Evolutionary conservation across 2,113 vertebrate species (phyloP).

Genomic region (Otocyon megalotis): DNA sequence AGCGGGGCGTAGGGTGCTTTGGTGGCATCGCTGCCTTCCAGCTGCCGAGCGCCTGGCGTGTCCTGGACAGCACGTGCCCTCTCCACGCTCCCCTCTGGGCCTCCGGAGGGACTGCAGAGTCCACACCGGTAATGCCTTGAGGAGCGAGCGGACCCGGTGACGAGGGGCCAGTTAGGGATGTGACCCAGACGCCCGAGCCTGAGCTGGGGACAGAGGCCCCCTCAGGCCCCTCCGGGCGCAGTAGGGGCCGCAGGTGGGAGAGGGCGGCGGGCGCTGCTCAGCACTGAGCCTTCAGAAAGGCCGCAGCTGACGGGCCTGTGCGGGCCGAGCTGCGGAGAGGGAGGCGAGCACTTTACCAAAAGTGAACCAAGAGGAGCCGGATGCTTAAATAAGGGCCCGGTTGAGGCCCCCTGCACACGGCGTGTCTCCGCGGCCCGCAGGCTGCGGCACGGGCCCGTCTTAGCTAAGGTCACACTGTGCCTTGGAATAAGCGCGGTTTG

Average conservation of each 20-base stretch:
- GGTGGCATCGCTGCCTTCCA: too few species aligned
- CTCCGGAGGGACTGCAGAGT: too few species aligned
- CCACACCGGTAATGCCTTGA: too few species aligned
- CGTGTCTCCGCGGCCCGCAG: background rate
- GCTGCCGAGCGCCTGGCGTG: too few species aligned
- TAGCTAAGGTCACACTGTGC: background rate
- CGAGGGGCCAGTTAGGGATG: too few species aligned
- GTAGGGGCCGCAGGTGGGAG: background rate
- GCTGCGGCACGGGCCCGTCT: background rate
- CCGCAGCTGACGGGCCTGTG: background rate
- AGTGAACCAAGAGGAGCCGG: background rate
- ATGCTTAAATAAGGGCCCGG: background rate
- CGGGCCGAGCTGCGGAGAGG: background rate
- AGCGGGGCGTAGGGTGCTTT: too few species aligned
- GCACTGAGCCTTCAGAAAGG: background rate
- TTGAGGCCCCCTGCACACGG: background rate
- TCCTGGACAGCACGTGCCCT: too few species aligned
- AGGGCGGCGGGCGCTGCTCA: background rate
- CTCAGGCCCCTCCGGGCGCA: too few species aligned
- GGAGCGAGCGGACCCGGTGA: too few species aligned
- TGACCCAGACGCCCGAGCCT: too few species aligned
- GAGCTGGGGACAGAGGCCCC: too few species aligned
- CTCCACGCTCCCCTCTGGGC: too few species aligned
- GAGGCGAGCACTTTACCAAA: background rate
- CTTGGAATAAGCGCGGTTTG: background rate